Conservation (phyloP, 2,888 invertebrate species). For the Melanotus villosus region DNA sequence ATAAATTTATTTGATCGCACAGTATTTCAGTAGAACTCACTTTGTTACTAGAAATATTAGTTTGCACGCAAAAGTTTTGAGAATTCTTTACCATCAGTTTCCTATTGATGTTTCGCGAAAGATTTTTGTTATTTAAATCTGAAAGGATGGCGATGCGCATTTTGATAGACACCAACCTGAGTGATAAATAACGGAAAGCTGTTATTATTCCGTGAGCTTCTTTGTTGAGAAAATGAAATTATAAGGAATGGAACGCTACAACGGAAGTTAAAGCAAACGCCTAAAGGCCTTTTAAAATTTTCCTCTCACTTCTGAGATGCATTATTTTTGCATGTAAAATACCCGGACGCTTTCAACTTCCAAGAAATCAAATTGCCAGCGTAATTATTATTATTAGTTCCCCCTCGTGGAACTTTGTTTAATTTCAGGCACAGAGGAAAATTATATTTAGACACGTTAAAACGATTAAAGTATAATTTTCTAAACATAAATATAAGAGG, state of each 20-base stretch:
- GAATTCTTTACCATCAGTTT: too few relatives aligned
- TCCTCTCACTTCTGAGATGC: neutral
- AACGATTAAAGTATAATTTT: neutral
- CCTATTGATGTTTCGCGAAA: too few relatives aligned
- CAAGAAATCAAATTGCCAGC: neutral
- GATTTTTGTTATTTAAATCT: neutral
- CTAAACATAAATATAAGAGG: neutral
- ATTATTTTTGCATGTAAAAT: neutral
- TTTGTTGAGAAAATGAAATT: conserved; percentile 15
- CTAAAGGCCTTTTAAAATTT: neutral
- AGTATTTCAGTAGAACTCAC: too few relatives aligned
- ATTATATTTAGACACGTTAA: too few relatives aligned
- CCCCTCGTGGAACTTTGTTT: too few relatives aligned
- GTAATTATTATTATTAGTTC: neutral
- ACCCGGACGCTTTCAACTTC: neutral
- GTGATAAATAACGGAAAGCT: conserved; percentile 14
- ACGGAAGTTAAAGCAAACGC: conserved; percentile 23
- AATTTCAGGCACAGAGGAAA: too few relatives aligned
- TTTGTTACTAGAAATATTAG: too few relatives aligned
- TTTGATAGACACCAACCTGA: neutral
- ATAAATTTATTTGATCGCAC: too few relatives aligned
- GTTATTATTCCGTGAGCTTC: conserved; percentile 15
- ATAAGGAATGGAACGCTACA: conserved; percentile 11
- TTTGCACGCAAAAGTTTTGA: too few relatives aligned
- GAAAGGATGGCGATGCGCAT: neutral